A percentile compares a stretch with the other conserved stretches of the same genome.
phyloP scores from a whole-genome alignment of 2,113 vertebrate species.

The Notarius quadriscutis region DNA sequence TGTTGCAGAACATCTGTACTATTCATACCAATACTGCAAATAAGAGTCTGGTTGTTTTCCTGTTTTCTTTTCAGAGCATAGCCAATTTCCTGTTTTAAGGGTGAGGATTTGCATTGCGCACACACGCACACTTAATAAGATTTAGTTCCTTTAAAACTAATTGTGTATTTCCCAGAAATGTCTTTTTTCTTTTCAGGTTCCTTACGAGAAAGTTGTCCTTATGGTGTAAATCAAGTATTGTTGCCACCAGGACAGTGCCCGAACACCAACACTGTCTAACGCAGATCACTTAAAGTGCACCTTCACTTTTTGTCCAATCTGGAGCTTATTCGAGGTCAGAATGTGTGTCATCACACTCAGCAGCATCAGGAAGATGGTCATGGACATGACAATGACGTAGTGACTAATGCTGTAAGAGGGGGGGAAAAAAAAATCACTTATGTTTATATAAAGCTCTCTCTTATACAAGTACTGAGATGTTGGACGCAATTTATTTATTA shows the following conservation, averaged over 20 bases:
- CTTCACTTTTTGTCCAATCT: slow-evolving; percentile 72
- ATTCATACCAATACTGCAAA: neutral
- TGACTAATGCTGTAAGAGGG: slow-evolving; percentile 85
- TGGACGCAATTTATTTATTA: neutral
- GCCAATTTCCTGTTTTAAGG: neutral
- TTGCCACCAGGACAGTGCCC: neutral
- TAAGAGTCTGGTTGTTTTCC: neutral
- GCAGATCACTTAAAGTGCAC: slow-evolving; percentile 76
- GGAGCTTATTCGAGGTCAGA: slow-evolving; percentile 82
- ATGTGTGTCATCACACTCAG: slow-evolving; percentile 86
- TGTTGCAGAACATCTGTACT: neutral
- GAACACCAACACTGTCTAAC: neutral
- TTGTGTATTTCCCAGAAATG: neutral
- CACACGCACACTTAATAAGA: neutral
- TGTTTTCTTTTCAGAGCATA: neutral
- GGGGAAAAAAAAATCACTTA: slow-evolving; percentile 11
- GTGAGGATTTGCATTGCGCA: neutral
- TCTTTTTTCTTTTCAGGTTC: too few species aligned
- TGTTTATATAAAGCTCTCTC: neutral
- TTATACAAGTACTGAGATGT: neutral
- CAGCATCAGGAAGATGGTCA: slow-evolving; percentile 93
- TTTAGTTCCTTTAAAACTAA: neutral
- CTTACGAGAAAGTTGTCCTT: neutral
- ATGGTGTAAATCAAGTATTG: neutral
- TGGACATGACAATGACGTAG: slow-evolving; percentile 95